phyloP scores from a whole-genome alignment of 1,140 invertebrate species.

The Psilanteris sp. region DNA sequence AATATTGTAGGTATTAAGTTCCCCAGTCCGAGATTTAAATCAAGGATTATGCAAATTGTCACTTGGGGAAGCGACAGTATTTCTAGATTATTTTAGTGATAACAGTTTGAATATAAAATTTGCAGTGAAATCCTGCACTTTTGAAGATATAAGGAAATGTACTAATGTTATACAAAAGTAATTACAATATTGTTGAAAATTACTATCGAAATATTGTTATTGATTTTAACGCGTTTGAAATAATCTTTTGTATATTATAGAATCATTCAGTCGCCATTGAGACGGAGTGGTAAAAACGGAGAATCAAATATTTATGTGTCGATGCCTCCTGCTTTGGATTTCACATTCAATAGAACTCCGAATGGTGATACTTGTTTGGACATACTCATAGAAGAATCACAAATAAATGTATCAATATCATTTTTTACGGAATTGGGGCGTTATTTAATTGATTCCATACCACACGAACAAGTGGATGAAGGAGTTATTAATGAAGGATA shows the following conservation, averaged over 20 bases:
- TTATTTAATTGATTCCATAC: constrained; percentile 85
- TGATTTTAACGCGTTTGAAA: too few species aligned
- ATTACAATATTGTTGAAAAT: constrained; percentile 14
- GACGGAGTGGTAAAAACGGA: constrained; percentile 80
- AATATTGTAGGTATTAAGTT: constrained; percentile 86
- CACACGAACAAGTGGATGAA: constrained; percentile 81
- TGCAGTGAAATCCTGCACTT: constrained; percentile 84
- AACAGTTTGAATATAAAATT: constrained; percentile 85
- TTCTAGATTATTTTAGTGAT: constrained; percentile 85
- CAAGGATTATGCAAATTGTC: constrained; percentile 86
- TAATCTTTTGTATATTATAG: too few species aligned
- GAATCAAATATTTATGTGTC: constrained; percentile 83
- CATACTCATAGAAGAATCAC: constrained; percentile 85
- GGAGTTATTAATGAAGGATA: constrained; percentile 86
- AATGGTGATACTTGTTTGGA: constrained; percentile 84
- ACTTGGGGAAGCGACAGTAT: constrained; percentile 84
- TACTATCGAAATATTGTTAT: too few species aligned
- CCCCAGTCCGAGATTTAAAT: constrained; percentile 86
- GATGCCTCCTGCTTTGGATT: constrained; percentile 84
- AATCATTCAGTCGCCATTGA: constrained; percentile 85
- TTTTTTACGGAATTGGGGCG: constrained; percentile 85
- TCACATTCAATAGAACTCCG: constrained; percentile 83
- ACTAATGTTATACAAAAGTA: constrained; percentile 83
- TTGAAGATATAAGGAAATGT: constrained; percentile 88
- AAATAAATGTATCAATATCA: constrained; percentile 86